A percentile compares a stretch with the other conserved stretches of the same genome.
Conservation (phyloP, 2,797 vertebrate species). For the Rhinoraja longicauda region DNA sequence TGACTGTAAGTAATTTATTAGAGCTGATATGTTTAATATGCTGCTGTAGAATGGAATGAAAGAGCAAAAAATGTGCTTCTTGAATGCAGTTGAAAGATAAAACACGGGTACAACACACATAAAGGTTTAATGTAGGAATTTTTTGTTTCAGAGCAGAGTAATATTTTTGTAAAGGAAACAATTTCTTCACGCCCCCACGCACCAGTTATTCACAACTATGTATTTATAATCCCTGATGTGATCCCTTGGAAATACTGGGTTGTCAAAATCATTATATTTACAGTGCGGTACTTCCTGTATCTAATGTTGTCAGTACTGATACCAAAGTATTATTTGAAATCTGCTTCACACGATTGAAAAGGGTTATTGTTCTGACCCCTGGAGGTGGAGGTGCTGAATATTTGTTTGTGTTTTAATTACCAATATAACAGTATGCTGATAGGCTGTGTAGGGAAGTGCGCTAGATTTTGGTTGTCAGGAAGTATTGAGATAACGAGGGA, state of each 20-base stretch:
- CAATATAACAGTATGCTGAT: slow-evolving; percentile 17
- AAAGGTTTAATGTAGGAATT: not conserved
- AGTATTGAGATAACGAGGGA: not conserved
- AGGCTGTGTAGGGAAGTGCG: not conserved
- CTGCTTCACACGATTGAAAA: not conserved
- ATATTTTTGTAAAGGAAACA: slow-evolving; percentile 13
- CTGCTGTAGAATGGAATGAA: not conserved
- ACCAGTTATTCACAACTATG: not conserved
- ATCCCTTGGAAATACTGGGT: not conserved
- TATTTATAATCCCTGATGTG: not conserved
- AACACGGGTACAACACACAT: slow-evolving; percentile 12
- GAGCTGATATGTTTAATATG: not conserved
- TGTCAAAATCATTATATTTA: not conserved
- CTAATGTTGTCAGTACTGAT: slow-evolving; percentile 17
- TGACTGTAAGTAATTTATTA: not conserved
- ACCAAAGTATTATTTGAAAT: slow-evolving; percentile 28
- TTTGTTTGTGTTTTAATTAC: not conserved
- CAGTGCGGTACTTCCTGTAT: not conserved
- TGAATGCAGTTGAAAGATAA: not conserved
- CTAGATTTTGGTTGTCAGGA: not conserved
- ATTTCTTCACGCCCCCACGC: not conserved
- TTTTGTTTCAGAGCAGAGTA: not conserved
- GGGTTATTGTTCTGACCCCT: not conserved
- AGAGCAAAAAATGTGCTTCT: not conserved
- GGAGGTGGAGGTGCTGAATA: slow-evolving; percentile 12